Evolutionary conservation across 2,888 invertebrate genomes (phyloP).

Genomic region (Tribolium freemani): DNA sequence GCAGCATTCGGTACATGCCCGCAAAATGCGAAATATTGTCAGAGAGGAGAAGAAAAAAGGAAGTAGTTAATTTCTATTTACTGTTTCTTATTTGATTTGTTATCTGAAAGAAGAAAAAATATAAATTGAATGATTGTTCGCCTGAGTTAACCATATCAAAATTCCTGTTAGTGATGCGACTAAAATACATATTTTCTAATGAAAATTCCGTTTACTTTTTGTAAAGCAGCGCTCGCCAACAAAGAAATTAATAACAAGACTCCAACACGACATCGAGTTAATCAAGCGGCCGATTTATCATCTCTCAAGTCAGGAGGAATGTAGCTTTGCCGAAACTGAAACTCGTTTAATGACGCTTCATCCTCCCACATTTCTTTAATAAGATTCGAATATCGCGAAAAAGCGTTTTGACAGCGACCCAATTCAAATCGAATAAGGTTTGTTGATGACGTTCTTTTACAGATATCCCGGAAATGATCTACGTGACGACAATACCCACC

Average conservation of each 20-base stretch:
- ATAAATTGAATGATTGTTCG: no score
- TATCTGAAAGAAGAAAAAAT: no score
- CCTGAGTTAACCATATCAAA: no score
- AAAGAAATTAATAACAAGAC: background rate
- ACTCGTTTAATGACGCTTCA: background rate
- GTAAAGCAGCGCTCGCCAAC: background rate
- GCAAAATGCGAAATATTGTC: no score
- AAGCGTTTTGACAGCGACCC: background rate
- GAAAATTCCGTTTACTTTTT: background rate
- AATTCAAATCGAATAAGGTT: background rate
- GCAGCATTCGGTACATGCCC: no score
- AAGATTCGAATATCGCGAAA: background rate
- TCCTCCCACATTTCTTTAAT: background rate
- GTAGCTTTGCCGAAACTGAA: background rate
- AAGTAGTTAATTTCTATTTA: no score
- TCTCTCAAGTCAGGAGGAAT: background rate
- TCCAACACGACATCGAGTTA: background rate
- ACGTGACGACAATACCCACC: conserved; percentile 74
- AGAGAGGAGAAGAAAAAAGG: no score
- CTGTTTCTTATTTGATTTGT: no score
- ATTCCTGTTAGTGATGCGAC: no score
- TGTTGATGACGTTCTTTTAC: conserved; percentile 54
- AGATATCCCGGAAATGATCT: conserved; percentile 86
- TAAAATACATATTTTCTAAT: background rate
- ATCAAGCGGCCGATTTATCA: background rate